Evolutionary conservation across 2,113 vertebrate genomes (phyloP).

Genomic region (Rhadina sibilatrix): DNA sequence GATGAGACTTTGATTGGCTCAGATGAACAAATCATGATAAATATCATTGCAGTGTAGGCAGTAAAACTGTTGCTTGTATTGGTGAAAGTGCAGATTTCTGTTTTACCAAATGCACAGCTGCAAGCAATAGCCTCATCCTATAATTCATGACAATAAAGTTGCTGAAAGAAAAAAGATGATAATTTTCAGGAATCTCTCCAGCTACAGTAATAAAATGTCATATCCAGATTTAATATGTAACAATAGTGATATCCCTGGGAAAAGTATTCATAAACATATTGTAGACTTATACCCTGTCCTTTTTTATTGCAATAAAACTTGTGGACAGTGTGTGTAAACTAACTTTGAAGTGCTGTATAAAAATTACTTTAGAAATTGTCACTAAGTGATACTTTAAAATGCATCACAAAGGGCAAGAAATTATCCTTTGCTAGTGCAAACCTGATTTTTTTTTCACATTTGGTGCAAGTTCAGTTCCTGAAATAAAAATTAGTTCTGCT

Average conservation of each 20-base stretch:
- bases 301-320: neutral
- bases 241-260: neutral
- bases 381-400: neutral
- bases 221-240: neutral
- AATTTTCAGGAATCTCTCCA: neutral
- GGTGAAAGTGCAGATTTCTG: neutral
- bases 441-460: neutral
- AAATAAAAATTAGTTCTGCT: neutral
- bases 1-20: neutral
- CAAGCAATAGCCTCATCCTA: neutral
- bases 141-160: neutral
- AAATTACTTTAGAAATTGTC: neutral
- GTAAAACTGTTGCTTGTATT: neutral
- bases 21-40: neutral
- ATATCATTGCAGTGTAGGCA: neutral
- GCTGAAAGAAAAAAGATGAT: neutral
- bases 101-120: neutral
- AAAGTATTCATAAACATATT: neutral
- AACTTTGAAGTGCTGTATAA: neutral
- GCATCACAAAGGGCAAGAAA: neutral
- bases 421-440: neutral
- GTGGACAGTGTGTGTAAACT: fast-evolving
- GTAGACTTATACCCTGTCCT: neutral
- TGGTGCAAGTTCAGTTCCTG: neutral
- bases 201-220: neutral